Percentiles rank a stretch among this genome's conserved stretches.
Conservation (phyloP, 1,140 invertebrate genomes). For the Drosophila baimaii region DNA sequence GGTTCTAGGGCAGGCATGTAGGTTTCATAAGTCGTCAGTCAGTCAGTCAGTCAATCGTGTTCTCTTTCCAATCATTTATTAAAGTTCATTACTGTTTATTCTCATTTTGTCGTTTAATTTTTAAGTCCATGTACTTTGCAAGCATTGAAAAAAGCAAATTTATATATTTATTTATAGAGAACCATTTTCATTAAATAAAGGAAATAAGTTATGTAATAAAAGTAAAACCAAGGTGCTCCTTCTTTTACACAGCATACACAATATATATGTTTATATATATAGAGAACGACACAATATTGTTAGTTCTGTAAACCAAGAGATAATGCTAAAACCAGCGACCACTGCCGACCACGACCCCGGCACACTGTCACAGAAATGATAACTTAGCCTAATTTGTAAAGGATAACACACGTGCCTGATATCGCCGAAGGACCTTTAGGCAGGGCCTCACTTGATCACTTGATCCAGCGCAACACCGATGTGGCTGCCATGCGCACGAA, state of each 20-base stretch:
- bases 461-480: constrained; percentile 87
- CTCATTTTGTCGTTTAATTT: constrained; percentile 34
- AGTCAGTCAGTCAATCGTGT: constrained; percentile 2
- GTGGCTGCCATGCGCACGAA: constrained; percentile 88
- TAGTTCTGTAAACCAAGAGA: constrained; percentile 38
- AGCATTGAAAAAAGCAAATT: constrained; percentile 57
- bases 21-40: constrained; percentile 34
- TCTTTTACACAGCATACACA: constrained; percentile 39
- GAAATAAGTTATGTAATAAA: constrained; percentile 75
- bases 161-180: constrained; percentile 77
- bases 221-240: constrained; percentile 27
- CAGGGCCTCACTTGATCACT: too few species aligned
- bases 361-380: constrained; percentile 41
- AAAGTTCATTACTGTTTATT: constrained; percentile 30
- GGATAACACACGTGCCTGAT: constrained; percentile 56
- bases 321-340: constrained; percentile 41
- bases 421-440: constrained; percentile 16
- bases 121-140: constrained; percentile 48
- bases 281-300: constrained; percentile 36
- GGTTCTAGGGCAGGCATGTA: constrained; percentile 50
- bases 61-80: constrained; percentile 21
- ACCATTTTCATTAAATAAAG: constrained; percentile 78
- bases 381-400: constrained; percentile 62
- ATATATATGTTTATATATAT: constrained; percentile 15
- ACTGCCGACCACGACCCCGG: constrained; percentile 4